Evolutionary conservation across 2,797 vertebrate species (phyloP).

Genomic region (Salarias fasciatus): DNA sequence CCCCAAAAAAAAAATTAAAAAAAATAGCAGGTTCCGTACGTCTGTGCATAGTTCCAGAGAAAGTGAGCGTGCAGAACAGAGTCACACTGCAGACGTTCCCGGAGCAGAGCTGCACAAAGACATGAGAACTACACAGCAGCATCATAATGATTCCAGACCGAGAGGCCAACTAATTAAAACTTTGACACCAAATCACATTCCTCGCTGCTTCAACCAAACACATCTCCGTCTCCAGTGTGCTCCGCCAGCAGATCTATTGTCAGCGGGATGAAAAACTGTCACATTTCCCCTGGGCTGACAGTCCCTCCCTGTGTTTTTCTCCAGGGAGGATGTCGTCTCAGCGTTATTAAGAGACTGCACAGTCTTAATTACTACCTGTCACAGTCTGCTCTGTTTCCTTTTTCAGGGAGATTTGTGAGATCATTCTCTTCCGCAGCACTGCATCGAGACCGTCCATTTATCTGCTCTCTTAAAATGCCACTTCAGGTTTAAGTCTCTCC

Average conservation of each 20-base stretch:
- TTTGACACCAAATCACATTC: slow-evolving; percentile 42
- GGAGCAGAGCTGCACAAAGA: slow-evolving; percentile 4
- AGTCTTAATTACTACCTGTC: slow-evolving; percentile 54
- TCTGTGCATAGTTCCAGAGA: neutral
- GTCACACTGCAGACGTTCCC: neutral
- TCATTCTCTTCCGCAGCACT: neutral
- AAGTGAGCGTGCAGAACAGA: neutral
- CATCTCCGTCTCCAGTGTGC: slow-evolving; percentile 34
- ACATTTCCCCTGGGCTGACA: slow-evolving; percentile 36
- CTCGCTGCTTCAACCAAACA: slow-evolving; percentile 19
- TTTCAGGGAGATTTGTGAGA: neutral
- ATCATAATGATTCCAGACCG: slow-evolving; percentile 14
- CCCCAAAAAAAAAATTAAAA: neutral
- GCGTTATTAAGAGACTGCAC: slow-evolving; percentile 28
- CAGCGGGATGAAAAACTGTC: slow-evolving; percentile 48
- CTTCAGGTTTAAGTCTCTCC: too few species aligned
- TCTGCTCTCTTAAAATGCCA: too few species aligned
- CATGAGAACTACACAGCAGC: neutral
- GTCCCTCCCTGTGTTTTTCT: slow-evolving; percentile 29
- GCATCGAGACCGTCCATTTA: slow-evolving; percentile 4
- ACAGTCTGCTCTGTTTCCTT: neutral
- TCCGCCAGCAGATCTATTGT: slow-evolving; percentile 51
- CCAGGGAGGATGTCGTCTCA: slow-evolving; percentile 35
- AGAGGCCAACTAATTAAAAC: slow-evolving; percentile 54
- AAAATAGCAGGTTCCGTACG: neutral